A percentile compares a stretch with the other conserved stretches of the same genome.
Conservation (phyloP, 1,140 invertebrate genomes). For the Dolichoris vasculosae region DNA sequence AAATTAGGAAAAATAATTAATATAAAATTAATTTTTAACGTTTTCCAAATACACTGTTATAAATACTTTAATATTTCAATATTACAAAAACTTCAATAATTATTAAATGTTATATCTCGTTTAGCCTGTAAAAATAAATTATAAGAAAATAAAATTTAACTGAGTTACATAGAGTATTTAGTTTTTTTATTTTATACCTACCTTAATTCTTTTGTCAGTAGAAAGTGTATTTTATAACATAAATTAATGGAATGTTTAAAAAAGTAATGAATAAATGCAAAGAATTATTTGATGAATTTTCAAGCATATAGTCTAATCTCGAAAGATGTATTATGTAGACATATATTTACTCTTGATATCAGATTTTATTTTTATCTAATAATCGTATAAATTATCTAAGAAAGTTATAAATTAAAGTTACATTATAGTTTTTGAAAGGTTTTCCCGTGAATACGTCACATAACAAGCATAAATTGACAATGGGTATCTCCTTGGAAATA, state of each 20-base stretch:
- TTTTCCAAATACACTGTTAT: not conserved
- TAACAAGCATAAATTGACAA: not conserved
- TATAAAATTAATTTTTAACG: not conserved
- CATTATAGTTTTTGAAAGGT: not conserved
- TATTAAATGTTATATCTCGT: not conserved
- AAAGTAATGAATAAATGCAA: constrained; percentile 24
- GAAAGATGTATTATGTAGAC: constrained; percentile 14
- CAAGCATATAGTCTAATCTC: not conserved
- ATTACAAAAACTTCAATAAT: not conserved
- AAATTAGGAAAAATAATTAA: no score
- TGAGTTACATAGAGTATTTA: not conserved
- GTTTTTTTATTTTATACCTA: not conserved
- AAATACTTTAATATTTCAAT: not conserved
- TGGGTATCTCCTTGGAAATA: no score
- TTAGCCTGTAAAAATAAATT: not conserved
- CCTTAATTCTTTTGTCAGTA: not conserved
- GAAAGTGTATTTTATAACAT: not conserved
- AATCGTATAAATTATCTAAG: constrained; percentile 10
- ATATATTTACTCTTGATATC: not conserved
- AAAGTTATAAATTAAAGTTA: constrained; percentile 27
- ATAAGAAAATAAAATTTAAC: not conserved
- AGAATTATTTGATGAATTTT: constrained; percentile 8
- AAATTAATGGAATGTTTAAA: not conserved
- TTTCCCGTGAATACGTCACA: not conserved
- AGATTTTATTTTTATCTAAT: not conserved